Conservation (phyloP, 2,797 vertebrate species). For the Salarias fasciatus region DNA sequence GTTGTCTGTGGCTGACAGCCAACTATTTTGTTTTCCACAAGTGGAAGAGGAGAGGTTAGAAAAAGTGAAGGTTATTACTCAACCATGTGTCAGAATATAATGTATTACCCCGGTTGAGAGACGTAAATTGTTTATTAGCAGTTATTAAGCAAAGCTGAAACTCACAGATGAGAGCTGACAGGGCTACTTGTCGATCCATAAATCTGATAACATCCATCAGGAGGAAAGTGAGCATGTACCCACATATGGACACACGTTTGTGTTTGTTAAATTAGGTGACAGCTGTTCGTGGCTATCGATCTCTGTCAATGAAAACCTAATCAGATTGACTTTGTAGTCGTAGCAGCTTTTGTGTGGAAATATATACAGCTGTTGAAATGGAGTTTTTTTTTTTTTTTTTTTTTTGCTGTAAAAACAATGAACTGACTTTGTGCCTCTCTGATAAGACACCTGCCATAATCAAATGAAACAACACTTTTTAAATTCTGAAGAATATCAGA, state of each 20-base stretch:
- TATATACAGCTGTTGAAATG: no score
- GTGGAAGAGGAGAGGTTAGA: constrained; percentile 61
- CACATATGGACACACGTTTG: constrained; percentile 3
- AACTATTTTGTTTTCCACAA: constrained; percentile 75
- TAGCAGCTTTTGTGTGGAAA: no score
- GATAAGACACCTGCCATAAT: no score
- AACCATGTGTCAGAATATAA: constrained; percentile 70
- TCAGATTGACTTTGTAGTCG: no score
- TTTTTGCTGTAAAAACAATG: no score
- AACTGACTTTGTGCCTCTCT: no score
- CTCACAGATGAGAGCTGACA: constrained; percentile 55
- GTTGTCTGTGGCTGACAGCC: constrained; percentile 72
- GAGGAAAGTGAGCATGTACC: constrained; percentile 32
- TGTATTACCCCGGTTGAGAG: constrained; percentile 70
- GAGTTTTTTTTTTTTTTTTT: no score
- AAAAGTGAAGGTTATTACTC: constrained; percentile 73
- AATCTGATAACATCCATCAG: constrained; percentile 58
- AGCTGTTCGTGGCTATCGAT: not conserved
- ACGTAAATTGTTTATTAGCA: constrained; percentile 79
- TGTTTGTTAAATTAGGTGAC: not conserved
- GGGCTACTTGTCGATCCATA: constrained; percentile 48
- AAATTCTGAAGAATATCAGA: no score
- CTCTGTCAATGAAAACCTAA: no score
- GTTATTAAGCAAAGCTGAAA: constrained; percentile 69
- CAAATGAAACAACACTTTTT: no score